Evolutionary conservation across 2,113 vertebrate genomes (phyloP), one percentile per base, ranked within the genome.

Genomic region (Laticauda colubrina): DNA sequence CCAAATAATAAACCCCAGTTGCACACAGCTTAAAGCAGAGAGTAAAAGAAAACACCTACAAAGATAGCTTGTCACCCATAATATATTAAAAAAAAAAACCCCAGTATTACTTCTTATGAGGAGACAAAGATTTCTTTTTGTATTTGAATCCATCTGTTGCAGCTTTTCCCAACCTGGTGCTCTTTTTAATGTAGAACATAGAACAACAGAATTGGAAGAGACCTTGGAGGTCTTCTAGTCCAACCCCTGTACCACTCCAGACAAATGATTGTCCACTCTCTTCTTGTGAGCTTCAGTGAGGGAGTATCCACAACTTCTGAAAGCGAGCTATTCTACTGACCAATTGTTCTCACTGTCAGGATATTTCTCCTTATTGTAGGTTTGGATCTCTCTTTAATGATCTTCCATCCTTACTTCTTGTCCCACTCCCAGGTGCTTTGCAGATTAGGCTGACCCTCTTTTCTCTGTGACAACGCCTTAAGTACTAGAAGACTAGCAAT

Each of bases 1-100:
- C 92, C 94, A 94, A 91, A 93, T 95, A 94, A 95, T 69, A 96
- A 96, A 95, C 14, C 89, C 94, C 90, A 88, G 92, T 93, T 95
- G 87, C 81, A 39, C 89, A 87, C 56, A 3, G n/a, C 53, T 69
- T 87, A 90, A 87, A 45, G 69, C n/a, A 24, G 39, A 34, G 87
- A 39, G 29, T 23, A 18, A 57, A 48, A 23, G 20, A 61, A 88
- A 18, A n/a, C 21, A 39, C 2, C 21, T 29, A 29, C 34, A 56
- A 12, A 61, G 14, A 89, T 10, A 34, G 3, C 43, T 23, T 45
- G 23, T 26, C 48, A 14, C 10, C 24, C 12, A 81, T 29, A 86
- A 56, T 55, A 39, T 85, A 51, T 54, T 20, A 20, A 89, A 20
- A 26, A 48, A 89, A 12, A 2, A 53, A 39, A 39, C 34, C 53